Evolutionary conservation across 2,113 vertebrate genomes (phyloP).

Genomic region (Budorcas taxicolor): DNA sequence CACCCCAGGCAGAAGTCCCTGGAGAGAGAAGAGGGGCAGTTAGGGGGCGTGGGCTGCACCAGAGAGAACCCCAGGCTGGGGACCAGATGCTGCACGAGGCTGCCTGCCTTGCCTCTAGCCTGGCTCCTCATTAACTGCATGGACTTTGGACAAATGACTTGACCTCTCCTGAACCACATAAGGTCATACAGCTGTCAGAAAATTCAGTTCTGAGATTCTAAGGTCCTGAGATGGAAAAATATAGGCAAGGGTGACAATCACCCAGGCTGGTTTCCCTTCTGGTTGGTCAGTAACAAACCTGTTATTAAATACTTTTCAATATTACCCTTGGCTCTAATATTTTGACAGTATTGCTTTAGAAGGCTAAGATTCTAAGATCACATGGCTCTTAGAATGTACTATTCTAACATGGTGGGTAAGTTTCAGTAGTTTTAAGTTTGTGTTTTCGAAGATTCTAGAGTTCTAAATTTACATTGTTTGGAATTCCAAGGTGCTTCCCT

Average conservation of each 20-base stretch:
- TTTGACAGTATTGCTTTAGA: background rate
- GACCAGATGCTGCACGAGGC: background rate
- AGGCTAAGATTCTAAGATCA: background rate
- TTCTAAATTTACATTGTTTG: background rate
- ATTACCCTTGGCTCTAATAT: background rate
- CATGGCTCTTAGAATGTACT: background rate
- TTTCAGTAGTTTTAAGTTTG: background rate
- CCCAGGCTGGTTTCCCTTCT: background rate
- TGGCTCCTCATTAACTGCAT: background rate
- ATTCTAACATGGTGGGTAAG: background rate
- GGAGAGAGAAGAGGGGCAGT: background rate
- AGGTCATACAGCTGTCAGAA: background rate
- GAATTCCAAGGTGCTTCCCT: background rate
- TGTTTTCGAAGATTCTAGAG: background rate
- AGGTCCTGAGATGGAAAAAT: background rate
- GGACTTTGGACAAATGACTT: too few species aligned
- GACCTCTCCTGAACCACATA: background rate
- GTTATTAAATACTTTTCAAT: background rate
- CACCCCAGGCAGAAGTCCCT: slow-evolving; percentile 63
- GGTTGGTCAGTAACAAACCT: background rate
- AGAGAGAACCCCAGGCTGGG: background rate
- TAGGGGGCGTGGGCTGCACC: background rate
- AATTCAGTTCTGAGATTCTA: background rate
- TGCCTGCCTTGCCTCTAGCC: background rate
- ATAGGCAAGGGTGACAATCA: background rate